A percentile compares a stretch with the other conserved stretches of the same genome.
Evolutionary conservation across 2,113 vertebrate species (phyloP).

Genomic region (Microtus montanus): DNA sequence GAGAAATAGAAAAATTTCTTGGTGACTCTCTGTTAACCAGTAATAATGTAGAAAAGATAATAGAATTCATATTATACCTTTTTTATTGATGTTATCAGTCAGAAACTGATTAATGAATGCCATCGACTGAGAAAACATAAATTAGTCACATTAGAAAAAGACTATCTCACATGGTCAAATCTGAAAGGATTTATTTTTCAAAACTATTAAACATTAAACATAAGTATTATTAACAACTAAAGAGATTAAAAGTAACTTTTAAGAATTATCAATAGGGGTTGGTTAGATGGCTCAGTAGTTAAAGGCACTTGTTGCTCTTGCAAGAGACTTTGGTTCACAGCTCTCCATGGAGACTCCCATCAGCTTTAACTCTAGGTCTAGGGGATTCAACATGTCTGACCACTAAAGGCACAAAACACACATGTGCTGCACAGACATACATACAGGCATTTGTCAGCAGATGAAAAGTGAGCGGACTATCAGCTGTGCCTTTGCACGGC

Average conservation of each 20-base stretch:
- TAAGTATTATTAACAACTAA: neutral
- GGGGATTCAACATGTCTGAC: neutral
- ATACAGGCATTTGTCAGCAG: neutral
- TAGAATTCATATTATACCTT: neutral
- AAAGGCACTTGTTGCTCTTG: neutral
- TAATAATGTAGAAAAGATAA: slow-evolving; percentile 6
- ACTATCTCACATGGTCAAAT: neutral
- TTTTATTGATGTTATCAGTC: neutral
- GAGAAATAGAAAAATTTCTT: slow-evolving; percentile 27
- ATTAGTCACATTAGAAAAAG: slow-evolving; percentile 15
- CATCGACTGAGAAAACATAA: neutral
- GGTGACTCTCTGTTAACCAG: neutral
- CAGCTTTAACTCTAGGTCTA: neutral
- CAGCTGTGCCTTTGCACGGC: neutral
- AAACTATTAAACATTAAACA: slow-evolving; percentile 14
- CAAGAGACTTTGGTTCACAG: neutral
- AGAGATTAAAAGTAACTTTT: slow-evolving; percentile 21
- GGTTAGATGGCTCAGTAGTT: neutral
- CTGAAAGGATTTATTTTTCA: neutral
- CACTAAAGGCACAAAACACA: neutral
- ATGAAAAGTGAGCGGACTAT: neutral
- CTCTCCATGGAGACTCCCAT: neutral
- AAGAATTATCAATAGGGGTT: neutral
- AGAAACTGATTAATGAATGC: neutral
- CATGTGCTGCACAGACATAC: neutral